Percentiles rank a stretch among this genome's conserved stretches.
Conservation (phyloP, 2,888 invertebrate genomes). For the Prenolepis imparis region DNA sequence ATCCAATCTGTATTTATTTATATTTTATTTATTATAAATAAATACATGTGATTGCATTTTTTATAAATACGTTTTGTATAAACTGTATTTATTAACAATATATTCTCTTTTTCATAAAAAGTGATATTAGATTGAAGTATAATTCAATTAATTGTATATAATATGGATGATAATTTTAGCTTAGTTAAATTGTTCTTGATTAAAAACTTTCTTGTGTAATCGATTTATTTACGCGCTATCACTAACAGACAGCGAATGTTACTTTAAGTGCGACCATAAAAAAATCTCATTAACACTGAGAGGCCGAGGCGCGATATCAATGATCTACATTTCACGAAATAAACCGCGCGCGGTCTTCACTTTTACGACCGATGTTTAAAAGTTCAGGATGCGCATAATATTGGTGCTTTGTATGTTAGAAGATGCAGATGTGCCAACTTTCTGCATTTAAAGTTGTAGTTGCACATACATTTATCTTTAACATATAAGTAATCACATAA, state of each 20-base stretch:
- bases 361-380: background rate
- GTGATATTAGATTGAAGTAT: background rate
- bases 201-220: background rate
- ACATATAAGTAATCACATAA: background rate
- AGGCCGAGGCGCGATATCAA: background rate
- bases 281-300: background rate
- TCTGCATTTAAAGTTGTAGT: background rate
- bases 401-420: background rate
- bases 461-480: background rate
- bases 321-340: background rate
- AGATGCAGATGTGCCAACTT: background rate
- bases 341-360: background rate
- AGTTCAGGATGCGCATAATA: background rate
- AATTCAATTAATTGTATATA: background rate
- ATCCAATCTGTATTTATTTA: no score
- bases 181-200: background rate
- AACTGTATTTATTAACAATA: background rate
- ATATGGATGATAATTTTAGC: background rate
- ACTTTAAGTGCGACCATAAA: background rate
- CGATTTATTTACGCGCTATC: background rate
- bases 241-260: background rate
- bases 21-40: no score
- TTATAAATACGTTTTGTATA: background rate
- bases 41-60: background rate
- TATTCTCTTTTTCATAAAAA: background rate